Conservation (phyloP, 1,140 invertebrate species). For the Drosophila ficusphila region DNA sequence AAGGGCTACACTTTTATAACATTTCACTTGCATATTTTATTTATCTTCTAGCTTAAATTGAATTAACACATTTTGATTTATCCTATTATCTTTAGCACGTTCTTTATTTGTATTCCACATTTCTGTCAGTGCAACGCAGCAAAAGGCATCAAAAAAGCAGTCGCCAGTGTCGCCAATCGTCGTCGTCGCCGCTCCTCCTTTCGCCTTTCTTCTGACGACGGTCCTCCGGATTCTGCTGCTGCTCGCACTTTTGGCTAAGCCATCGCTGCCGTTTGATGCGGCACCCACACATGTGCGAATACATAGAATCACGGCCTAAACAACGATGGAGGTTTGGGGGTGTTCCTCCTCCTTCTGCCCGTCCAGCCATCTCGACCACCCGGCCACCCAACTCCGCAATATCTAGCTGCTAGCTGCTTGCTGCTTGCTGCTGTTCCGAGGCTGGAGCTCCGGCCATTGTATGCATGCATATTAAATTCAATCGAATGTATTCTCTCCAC, state of each 20-base stretch:
- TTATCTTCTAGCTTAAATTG: no score
- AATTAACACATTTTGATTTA: no score
- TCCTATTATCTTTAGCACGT: no score
- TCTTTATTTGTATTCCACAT: neutral
- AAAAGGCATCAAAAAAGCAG: conserved; percentile 46
- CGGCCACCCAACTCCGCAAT: neutral
- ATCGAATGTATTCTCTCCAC: conserved; percentile 83
- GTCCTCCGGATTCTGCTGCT: conserved; percentile 32
- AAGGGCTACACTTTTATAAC: no score
- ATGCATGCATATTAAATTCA: conserved; percentile 84
- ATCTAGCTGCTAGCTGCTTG: conserved; percentile 30
- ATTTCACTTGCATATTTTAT: no score
- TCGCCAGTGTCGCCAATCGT: conserved; percentile 51
- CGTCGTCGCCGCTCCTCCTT: conserved; percentile 34
- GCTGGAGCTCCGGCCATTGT: conserved; percentile 62
- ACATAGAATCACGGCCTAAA: conserved; percentile 62
- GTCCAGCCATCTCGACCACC: conserved; percentile 10
- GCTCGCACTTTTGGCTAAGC: conserved; percentile 72
- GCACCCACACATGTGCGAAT: conserved; percentile 48
- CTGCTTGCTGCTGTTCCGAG: conserved; percentile 31
- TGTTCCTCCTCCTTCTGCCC: conserved; percentile 2
- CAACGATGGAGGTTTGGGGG: conserved; percentile 35
- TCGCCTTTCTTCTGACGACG: conserved; percentile 39
- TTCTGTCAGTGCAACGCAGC: conserved; percentile 31
- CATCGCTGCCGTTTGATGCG: conserved; percentile 54